Evolutionary conservation across 1,140 invertebrate genomes (phyloP), one percentile per base, ranked within the genome.

Genomic region (Drosophila funebris): DNA sequence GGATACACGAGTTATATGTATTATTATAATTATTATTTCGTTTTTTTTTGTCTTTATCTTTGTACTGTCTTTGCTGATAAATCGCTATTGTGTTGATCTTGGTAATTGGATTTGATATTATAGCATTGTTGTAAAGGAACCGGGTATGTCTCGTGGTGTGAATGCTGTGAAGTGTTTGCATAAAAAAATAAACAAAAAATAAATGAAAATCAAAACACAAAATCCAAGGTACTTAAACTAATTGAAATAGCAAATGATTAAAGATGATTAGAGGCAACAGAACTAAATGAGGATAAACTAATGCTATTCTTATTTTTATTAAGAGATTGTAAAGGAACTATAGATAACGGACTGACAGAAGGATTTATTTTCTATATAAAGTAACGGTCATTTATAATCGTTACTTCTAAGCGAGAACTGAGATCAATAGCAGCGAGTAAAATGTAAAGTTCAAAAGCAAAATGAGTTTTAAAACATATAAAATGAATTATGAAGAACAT

Each of bases 51-150:
- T 78, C 81, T 83, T 79, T 85, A 54, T 50, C 29, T 87, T 85
- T 85, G 78, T 87, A 84, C 78, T 80, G 44, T 64, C 20, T 50
- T 62, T 71, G 76, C 67, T 66, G 82, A 81, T 75, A 43, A 43
- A 64, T 81, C 62, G 75, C 67, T 78, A 64, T 78, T 67, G 69
- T 77, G 64, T 72, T 75, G 58, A 84, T 87, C 70, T 70, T 78
- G 75, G 44, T 69, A 68, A 61, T 88, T 82, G 58, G 66, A 50
- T 78, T 75, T 61, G 39, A 72, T 27, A 54, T 79, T 90, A 90
- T 88, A 90, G 82, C 82, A 83, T 90, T 84, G 79, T 82, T 80
- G 88, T 73, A 84, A 88, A 90, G 88, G 88, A 76, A 84, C 88
- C 88, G 88, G 79, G 75, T 85, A 90, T 90, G 75, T 90, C 85